Base-by-base conservation (phyloP, 2,113 vertebrate genomes). In the Gorilla gorilla region DNA sequence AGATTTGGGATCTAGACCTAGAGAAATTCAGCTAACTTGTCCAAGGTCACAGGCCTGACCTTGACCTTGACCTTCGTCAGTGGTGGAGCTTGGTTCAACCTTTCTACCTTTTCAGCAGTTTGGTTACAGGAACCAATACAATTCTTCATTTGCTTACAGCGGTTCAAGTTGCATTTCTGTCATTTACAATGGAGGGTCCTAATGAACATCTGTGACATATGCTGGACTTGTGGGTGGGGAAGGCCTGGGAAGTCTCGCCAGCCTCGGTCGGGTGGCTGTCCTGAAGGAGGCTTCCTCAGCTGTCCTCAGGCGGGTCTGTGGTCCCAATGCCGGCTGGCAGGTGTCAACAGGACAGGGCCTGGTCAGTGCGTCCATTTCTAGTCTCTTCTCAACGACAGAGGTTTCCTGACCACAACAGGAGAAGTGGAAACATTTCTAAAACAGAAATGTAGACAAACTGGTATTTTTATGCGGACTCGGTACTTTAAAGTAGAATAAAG, bases 351-450 rank as follows among this genome's bases (percentile, higher is more conserved):
- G n/a, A 32, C 40, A 5, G 45, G 13, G 35, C n/a, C 27, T 25
- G 59, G 10, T 2, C 6, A 0, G 13, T 2, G 4, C 0, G 8
- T 1, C 8, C 48, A 23, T 10, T 12, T 6, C 25, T 40, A 12
- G n/a, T 23, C 25, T 25, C 38, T 82, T 30, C 9, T 12, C 0
- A 3, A n/a, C 43, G 32, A 13, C 35, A 3, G 22, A 25, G n/a
- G 32, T 8, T 45, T n/a, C 50, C 78, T 45, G 61, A 20, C 73
- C 25, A 17, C 61, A 20, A 1, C 5, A 23, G 18, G 35, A 57
- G 6, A 25, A 40, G 18, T 0, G 18, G 14, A 48, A 38, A 76
- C 18, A 3, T 52, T 76, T n/a, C 70, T 45, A 14, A 23, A 27
- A 30, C 7, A 61, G 59, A 76, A 18, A 25, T 5, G 16, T 30